Percentiles rank a stretch among this genome's conserved stretches.
phyloP scores from a whole-genome alignment of 2,113 vertebrate species.

The Cettia cetti region DNA sequence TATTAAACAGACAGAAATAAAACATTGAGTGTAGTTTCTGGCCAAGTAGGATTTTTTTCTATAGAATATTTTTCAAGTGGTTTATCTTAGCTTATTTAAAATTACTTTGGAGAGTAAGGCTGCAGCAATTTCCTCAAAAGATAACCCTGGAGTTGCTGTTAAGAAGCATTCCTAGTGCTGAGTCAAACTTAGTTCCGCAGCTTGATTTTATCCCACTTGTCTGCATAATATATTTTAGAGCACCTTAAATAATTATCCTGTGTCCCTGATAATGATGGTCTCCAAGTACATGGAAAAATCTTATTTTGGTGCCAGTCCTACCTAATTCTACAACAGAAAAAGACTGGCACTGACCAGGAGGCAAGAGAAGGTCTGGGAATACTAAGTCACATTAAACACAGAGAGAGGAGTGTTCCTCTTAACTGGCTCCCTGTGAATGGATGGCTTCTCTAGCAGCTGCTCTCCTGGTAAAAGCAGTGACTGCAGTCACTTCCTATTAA shows the following conservation, averaged over 20 bases:
- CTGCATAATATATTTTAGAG: not conserved
- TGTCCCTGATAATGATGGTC: not conserved
- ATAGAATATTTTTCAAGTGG: not conserved
- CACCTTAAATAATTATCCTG: not conserved
- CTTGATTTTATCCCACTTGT: not conserved
- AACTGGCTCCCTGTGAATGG: constrained; percentile 51
- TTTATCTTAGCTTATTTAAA: constrained; percentile 20
- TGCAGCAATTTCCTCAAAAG: not conserved
- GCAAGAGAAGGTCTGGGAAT: not conserved
- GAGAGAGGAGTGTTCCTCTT: not conserved
- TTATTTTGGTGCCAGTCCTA: not conserved
- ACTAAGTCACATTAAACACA: not conserved
- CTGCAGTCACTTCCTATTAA: constrained; percentile 61
- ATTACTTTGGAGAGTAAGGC: not conserved
- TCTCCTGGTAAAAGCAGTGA: constrained; percentile 46
- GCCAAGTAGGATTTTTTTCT: not conserved
- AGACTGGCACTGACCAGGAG: not conserved
- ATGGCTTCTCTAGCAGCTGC: constrained; percentile 51
- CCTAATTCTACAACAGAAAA: not conserved
- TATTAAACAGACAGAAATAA: not conserved
- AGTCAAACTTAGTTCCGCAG: not conserved
- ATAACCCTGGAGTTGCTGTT: not conserved
- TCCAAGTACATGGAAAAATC: not conserved
- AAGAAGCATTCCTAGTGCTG: not conserved
- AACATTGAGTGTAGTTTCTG: not conserved